phyloP scores from a whole-genome alignment of 2,888 invertebrate genomes.

The Dorcus parallelipipedus region DNA sequence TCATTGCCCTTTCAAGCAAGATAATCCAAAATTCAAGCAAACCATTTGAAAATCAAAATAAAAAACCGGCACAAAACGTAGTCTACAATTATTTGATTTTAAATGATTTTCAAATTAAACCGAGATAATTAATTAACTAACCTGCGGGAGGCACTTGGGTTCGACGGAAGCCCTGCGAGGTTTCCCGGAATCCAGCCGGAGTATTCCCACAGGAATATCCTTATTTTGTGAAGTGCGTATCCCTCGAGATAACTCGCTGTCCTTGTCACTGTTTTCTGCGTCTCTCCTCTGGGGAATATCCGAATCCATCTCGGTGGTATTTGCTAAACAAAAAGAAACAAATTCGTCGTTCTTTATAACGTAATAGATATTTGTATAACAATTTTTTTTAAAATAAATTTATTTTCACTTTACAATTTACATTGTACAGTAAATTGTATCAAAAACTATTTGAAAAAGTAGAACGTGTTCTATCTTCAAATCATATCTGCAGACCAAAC shows the following conservation, averaged over 20 bases:
- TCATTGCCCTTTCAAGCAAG: too few relatives aligned
- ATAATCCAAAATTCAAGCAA: too few relatives aligned
- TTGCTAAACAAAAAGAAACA: too few relatives aligned
- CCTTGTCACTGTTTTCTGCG: constrained; percentile 20
- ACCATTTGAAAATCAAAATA: neutral
- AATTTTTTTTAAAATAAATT: too few relatives aligned
- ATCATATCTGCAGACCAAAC: too few relatives aligned
- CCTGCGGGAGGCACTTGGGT: constrained; percentile 7
- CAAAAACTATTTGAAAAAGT: too few relatives aligned
- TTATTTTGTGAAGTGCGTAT: constrained; percentile 18
- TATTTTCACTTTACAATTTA: too few relatives aligned
- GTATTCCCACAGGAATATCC: constrained; percentile 43
- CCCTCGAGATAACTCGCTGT: constrained; percentile 23
- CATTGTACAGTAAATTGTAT: too few relatives aligned
- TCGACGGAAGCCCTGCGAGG: constrained; percentile 42
- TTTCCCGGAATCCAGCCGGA: constrained; percentile 44
- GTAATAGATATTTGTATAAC: too few relatives aligned
- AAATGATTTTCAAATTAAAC: constrained; percentile 13
- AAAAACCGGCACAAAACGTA: neutral
- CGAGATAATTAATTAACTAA: too few relatives aligned
- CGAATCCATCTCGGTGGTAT: constrained; percentile 1
- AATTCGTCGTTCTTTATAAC: neutral
- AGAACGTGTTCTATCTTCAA: too few relatives aligned
- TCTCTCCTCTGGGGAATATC: constrained; percentile 17
- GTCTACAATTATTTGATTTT: constrained; percentile 31